Evolutionary conservation across 1,140 invertebrate genomes (phyloP).

Genomic region (Drosophila nasuta): DNA sequence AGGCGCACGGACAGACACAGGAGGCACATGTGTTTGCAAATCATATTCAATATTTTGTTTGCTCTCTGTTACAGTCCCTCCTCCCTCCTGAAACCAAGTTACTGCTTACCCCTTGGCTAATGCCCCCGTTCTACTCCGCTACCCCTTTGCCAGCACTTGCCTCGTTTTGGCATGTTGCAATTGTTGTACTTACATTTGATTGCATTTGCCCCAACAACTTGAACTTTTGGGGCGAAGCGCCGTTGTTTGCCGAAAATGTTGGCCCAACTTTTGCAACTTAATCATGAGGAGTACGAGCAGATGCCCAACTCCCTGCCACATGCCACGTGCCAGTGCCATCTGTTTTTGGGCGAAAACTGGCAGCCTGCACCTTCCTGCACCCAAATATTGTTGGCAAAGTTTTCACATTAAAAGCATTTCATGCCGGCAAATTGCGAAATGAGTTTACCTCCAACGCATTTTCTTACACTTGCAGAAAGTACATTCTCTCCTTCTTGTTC

Average conservation of each 20-base stretch:
- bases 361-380: constrained; percentile 47
- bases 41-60: constrained; percentile 81
- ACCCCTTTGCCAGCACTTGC: neutral
- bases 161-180: constrained; percentile 34
- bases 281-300: constrained; percentile 47
- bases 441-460: constrained; percentile 61
- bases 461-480: constrained; percentile 26
- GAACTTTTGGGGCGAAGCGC: constrained; percentile 43
- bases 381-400: constrained; percentile 72
- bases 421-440: constrained; percentile 76
- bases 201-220: constrained; percentile 68
- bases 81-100: neutral
- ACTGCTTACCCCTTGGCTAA: constrained; percentile 2
- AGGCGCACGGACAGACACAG: neutral
- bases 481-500: neutral
- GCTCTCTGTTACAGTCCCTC: constrained; percentile 24
- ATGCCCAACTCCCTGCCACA: constrained; percentile 28
- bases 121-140: neutral
- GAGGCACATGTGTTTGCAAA: constrained; percentile 70
- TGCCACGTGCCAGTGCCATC: constrained; percentile 34
- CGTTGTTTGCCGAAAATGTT: constrained; percentile 54
- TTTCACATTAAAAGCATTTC: constrained; percentile 81
- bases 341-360: constrained; percentile 29
- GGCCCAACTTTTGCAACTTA: constrained; percentile 71
- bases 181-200: constrained; percentile 66